phyloP scores from a whole-genome alignment of 2,797 vertebrate species.

The Enoplosus armatus region DNA sequence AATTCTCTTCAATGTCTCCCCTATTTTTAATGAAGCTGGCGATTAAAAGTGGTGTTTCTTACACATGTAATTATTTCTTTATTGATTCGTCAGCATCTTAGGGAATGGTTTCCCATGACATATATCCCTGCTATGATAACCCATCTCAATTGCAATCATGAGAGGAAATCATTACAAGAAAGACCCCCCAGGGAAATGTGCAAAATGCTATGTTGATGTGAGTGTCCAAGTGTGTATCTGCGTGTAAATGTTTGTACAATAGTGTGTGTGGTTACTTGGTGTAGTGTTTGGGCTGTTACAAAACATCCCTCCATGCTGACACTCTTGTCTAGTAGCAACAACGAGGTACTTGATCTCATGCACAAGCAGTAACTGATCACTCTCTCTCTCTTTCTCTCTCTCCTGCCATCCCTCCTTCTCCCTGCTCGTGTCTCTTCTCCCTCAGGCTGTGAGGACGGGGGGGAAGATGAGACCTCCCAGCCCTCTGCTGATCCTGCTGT shows the following conservation, averaged over 20 bases:
- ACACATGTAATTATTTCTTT: constrained; percentile 81
- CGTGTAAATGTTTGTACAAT: constrained; percentile 37
- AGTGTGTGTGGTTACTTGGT: constrained; percentile 1
- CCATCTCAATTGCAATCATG: constrained; percentile 68
- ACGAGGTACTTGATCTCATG: constrained; percentile 62
- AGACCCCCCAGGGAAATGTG: constrained; percentile 46
- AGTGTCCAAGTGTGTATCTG: constrained; percentile 37
- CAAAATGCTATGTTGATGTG: constrained; percentile 47
- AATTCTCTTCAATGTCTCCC: constrained; percentile 59
- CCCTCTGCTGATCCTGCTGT: constrained; percentile 95
- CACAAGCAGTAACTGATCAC: constrained; percentile 61
- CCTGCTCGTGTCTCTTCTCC: constrained; percentile 22
- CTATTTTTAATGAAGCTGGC: constrained; percentile 69
- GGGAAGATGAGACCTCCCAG: constrained; percentile 96
- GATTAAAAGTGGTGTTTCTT: constrained; percentile 74
- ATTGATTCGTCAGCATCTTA: constrained; percentile 80
- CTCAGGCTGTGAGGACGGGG: constrained; percentile 80
- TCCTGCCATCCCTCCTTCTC: constrained; percentile 13
- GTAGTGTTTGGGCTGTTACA: constrained; percentile 26
- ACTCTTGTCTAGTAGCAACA: constrained; percentile 54
- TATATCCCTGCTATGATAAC: constrained; percentile 71
- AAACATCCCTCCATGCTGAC: constrained; percentile 44
- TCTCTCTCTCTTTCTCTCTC: constrained; percentile 24
- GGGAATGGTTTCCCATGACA: constrained; percentile 71
- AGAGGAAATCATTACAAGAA: constrained; percentile 74